Evolutionary conservation across 64 coral and sea anemone species (phyloP).

Genomic region (Montipora efflorescens): DNA sequence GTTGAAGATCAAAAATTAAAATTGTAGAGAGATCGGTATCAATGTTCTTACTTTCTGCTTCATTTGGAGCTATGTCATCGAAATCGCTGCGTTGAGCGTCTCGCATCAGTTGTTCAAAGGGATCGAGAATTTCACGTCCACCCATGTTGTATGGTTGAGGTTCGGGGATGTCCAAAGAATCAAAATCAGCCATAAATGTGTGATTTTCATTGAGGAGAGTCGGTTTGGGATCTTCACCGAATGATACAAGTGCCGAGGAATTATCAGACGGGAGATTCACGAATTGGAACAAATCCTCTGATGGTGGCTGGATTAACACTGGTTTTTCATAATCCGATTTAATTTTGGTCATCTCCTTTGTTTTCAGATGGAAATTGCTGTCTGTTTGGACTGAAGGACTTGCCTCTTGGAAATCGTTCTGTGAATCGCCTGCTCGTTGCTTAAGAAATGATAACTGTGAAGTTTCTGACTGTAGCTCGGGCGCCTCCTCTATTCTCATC

Average conservation of each 20-base stretch:
- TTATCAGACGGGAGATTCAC: background rate
- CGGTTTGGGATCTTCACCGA: background rate
- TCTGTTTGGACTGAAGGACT: background rate
- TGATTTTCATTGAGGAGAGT: background rate
- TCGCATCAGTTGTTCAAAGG: conserved; percentile 23
- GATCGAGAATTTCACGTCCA: conserved; percentile 9
- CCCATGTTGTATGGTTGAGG: background rate
- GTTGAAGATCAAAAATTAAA: background rate
- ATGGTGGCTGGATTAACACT: conserved; percentile 44
- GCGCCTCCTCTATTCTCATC: background rate
- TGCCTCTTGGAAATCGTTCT: background rate
- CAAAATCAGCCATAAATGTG: background rate
- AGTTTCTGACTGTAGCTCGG: background rate
- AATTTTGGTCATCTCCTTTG: background rate
- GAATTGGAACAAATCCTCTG: conserved; percentile 61
- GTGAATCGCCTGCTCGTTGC: background rate
- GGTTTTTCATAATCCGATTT: background rate
- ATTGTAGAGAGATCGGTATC: background rate
- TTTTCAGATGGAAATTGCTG: background rate
- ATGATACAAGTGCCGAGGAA: conserved; percentile 3
- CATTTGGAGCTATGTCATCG: background rate
- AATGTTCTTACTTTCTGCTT: background rate
- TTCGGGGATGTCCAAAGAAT: background rate
- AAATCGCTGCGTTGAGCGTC: background rate
- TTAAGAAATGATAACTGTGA: background rate